A percentile compares a stretch with the other conserved stretches of the same genome.
These are phyloP conservation scores for Nomada fucata DNA, from an alignment of 2,888 invertebrate species.

Conservation along the genomic window DNA sequence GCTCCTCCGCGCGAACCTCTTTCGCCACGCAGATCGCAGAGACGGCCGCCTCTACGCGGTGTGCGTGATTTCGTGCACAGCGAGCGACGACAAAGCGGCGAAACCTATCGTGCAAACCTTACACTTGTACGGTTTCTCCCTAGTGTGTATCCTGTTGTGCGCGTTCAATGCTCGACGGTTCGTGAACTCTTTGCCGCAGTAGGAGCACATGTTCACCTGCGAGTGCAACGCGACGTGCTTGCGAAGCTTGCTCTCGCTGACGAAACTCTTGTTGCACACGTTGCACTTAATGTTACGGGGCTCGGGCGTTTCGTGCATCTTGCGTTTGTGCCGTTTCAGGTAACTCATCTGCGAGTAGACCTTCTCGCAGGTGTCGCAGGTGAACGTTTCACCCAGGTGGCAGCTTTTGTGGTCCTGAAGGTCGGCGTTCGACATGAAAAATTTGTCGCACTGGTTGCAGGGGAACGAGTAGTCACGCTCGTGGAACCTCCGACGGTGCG, in stretches of 20 bases:
- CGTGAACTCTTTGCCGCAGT: slow-evolving; percentile 66
- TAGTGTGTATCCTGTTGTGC: slow-evolving; percentile 70
- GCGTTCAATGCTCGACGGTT: slow-evolving; percentile 61
- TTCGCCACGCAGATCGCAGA: slow-evolving; percentile 73
- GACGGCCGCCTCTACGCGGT: slow-evolving; percentile 72
- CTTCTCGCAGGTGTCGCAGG: slow-evolving; percentile 76
- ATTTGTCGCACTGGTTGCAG: slow-evolving; percentile 69
- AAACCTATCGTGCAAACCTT: slow-evolving; percentile 73
- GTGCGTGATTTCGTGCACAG: slow-evolving; percentile 73
- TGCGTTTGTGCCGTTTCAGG: not conserved
- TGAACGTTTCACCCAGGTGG: slow-evolving; percentile 73
- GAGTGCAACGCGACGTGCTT: slow-evolving; percentile 69
- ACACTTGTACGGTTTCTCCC: slow-evolving; percentile 74
- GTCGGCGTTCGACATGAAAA: slow-evolving; percentile 68
- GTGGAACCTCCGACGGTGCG: slow-evolving; percentile 61
- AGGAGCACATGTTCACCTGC: slow-evolving; percentile 61
- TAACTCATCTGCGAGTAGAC: slow-evolving; percentile 30
- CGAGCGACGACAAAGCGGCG: slow-evolving; percentile 65
- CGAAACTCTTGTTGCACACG: slow-evolving; percentile 68
- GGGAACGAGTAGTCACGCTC: slow-evolving; percentile 51
- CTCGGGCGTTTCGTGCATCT: not conserved
- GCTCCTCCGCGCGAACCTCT: slow-evolving; percentile 71
- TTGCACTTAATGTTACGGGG: slow-evolving; percentile 26
- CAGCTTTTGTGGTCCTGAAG: slow-evolving; percentile 68
- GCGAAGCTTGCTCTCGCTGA: slow-evolving; percentile 63